These are phyloP conservation scores for Dasyprocta punctata DNA, from an alignment of 2,113 vertebrate species.

Conservation along the genomic window DNA sequence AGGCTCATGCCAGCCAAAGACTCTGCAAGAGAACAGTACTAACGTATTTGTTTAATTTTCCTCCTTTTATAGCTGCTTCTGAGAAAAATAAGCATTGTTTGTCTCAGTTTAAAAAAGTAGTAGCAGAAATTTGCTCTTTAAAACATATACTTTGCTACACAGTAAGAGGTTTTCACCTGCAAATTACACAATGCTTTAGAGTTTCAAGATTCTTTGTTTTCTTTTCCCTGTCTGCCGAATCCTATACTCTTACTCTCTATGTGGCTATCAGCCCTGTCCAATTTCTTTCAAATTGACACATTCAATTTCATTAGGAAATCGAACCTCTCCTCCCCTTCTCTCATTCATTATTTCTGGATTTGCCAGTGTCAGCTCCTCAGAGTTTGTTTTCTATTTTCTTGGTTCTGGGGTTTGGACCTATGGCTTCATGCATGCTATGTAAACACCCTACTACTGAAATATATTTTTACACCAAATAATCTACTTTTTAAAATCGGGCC, in stretches of 20 bases:
- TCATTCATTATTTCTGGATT: neutral
- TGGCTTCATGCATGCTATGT: neutral
- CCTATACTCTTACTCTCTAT: neutral
- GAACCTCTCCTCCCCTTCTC: neutral
- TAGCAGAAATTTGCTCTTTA: constrained; percentile 4
- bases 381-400: neutral
- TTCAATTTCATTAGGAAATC: constrained; percentile 48
- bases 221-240: neutral
- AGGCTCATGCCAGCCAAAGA: constrained; percentile 3
- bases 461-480: neutral
- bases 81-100: neutral
- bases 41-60: constrained; percentile 39
- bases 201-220: neutral
- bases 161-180: neutral
- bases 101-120: neutral
- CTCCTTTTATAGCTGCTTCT: constrained; percentile 1
- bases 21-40: constrained; percentile 66
- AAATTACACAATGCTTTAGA: neutral
- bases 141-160: neutral
- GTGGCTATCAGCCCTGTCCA: neutral
- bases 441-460: neutral
- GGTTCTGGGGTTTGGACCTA: neutral
- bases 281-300: neutral
- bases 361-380: neutral
- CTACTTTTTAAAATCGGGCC: neutral